Conservation (phyloP, 2,113 vertebrate species). For the Gorsachius goisagi region DNA sequence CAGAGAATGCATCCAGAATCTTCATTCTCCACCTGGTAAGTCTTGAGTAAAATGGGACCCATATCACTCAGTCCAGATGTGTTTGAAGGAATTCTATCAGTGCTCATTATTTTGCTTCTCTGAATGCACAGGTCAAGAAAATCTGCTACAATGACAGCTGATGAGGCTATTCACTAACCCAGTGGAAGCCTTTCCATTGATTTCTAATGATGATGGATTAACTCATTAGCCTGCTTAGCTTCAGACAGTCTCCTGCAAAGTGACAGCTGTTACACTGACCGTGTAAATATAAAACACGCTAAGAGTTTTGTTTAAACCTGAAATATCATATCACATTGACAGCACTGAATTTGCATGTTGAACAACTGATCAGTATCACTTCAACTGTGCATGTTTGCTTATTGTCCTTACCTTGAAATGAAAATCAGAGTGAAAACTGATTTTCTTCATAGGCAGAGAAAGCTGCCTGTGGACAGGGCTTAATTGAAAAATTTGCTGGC, state of each 20-base stretch:
- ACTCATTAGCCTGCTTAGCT: not conserved
- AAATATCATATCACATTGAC: not conserved
- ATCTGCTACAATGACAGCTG: rapidly evolving
- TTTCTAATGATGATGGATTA: not conserved
- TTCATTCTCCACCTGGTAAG: not conserved
- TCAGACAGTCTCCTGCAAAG: not conserved
- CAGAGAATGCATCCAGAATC: not conserved
- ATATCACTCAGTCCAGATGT: not conserved
- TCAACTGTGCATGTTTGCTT: not conserved
- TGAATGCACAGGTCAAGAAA: not conserved
- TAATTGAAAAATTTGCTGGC: not conserved
- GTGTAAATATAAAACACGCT: not conserved
- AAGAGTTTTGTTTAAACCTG: not conserved
- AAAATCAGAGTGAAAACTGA: not conserved
- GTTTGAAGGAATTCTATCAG: not conserved
- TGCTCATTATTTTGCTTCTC: not conserved
- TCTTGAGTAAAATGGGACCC: not conserved
- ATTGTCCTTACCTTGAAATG: not conserved
- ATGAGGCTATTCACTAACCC: not conserved
- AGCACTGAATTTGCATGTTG: not conserved
- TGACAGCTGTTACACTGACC: not conserved
- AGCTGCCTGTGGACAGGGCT: not conserved
- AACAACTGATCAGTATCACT: not conserved
- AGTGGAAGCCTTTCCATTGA: not conserved
- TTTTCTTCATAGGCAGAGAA: not conserved